Base-by-base conservation (phyloP, 1,140 invertebrate species). In the Anagrus nilaparvatae region DNA sequence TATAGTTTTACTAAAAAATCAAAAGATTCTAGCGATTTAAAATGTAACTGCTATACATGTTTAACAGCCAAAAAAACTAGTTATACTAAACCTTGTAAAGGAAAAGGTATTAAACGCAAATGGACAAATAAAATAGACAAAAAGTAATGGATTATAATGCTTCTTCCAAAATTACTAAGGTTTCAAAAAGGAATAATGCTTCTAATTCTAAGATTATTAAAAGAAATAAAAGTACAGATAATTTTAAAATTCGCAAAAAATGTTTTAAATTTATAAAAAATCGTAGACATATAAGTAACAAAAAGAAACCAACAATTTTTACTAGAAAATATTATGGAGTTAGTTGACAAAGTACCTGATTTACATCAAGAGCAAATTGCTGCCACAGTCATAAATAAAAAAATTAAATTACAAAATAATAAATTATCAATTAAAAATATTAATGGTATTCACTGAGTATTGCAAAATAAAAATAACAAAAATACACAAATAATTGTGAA, bases 41-140 rank as follows among this genome's bases (percentile, higher is more conserved):
- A 16, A 12, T 38, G 36, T 27, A 24, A 38, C 18, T 38, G 36
- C 17, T 38, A 24, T 16, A 38, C 25, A 24, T 38, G 36, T 24
- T 38, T 25, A 16, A 27, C 21, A 27, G n/a, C n/a, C n/a, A n/a
- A n/a, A 23, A n/a, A 24, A 19, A 23, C 10, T 38, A 5, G 14
- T 4, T n/a, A n/a, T n/a, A n/a, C n/a, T n/a, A n/a, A n/a, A n/a
- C n/a, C n/a, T n/a, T n/a, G n/a, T n/a, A n/a, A 5, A 3, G 12
- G 21, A 13, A n/a, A n/a, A n/a, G n/a, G n/a, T n/a, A n/a, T n/a
- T n/a, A n/a, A n/a, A n/a, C n/a, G n/a, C n/a, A 21, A 38, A 9
- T 17, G n/a, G 3, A 38, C n/a, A 17, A 16, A 13, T 14, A 16
- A 17, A 14, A 38, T 24, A 17, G 36, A 23, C 10, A 20, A 23